Conservation (phyloP, 2,113 vertebrate genomes). For the Malurus alboscapulatus region DNA sequence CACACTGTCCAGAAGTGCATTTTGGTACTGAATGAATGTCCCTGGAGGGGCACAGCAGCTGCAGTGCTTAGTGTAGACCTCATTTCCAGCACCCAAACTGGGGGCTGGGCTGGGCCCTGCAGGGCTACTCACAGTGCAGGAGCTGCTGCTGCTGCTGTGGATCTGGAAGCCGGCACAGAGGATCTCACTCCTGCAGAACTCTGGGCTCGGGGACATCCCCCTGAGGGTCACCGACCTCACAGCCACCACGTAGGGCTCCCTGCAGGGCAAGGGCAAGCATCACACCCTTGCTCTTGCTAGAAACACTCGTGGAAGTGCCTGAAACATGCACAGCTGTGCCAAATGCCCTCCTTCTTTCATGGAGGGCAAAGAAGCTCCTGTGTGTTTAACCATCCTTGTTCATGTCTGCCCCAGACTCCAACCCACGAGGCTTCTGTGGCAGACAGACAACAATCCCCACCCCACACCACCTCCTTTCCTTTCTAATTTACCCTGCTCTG, state of each 20-base stretch:
- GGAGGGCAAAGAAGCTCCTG: neutral
- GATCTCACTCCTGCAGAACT: conserved; percentile 69
- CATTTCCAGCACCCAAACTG: neutral
- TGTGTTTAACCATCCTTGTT: neutral
- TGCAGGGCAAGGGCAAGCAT: conserved; percentile 29
- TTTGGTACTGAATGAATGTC: neutral
- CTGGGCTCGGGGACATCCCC: conserved; percentile 33
- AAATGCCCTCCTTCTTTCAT: neutral
- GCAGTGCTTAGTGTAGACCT: neutral
- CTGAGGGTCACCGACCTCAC: conserved; percentile 66
- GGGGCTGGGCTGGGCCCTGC: neutral
- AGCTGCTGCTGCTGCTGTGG: conserved; percentile 8
- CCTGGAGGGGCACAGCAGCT: neutral
- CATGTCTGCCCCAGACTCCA: neutral
- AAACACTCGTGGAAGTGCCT: neutral
- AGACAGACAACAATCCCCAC: neutral
- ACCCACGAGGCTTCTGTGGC: neutral
- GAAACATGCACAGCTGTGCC: neutral
- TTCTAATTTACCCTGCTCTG: neutral
- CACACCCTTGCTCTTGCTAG: neutral
- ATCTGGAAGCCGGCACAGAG: conserved; percentile 76
- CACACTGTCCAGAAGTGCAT: neutral
- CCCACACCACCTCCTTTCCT: neutral
- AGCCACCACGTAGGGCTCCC: conserved; percentile 72
- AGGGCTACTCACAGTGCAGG: conserved; percentile 65